A percentile compares a stretch with the other conserved stretches of the same genome.
phyloP scores from a whole-genome alignment of 2,113 vertebrate genomes.

The Rhynchomys soricoides region DNA sequence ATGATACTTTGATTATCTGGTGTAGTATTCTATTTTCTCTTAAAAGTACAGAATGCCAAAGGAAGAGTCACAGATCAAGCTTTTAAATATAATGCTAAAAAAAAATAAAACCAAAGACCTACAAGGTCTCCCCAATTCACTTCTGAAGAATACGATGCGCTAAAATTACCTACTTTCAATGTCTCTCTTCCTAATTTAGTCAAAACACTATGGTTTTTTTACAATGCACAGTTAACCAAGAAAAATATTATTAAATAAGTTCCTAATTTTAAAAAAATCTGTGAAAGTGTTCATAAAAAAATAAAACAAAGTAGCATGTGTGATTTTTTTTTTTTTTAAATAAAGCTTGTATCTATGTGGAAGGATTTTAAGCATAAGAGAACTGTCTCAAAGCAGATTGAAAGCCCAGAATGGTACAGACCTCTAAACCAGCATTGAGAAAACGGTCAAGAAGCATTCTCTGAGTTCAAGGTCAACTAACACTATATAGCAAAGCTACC shows the following conservation, averaged over 20 bases:
- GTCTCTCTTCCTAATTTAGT: background rate
- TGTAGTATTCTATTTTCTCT: background rate
- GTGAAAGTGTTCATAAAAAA: background rate
- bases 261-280: background rate
- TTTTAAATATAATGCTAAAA: background rate
- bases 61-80: background rate
- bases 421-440: background rate
- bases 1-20: background rate
- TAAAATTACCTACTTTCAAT: background rate
- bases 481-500: background rate
- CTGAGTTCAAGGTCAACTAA: background rate
- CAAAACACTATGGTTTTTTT: slow-evolving; percentile 9
- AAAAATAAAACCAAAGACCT: background rate
- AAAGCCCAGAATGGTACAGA: background rate
- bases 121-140: background rate
- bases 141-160: background rate
- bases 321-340: background rate
- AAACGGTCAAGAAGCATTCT: background rate
- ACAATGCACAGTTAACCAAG: background rate
- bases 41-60: slow-evolving; percentile 35
- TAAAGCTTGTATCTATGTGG: background rate
- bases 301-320: background rate
- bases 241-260: slow-evolving; percentile 13
- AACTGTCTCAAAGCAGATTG: background rate
- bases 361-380: background rate